Evolutionary conservation across 2,888 invertebrate genomes (phyloP), one percentile per base, ranked within the genome.

Genomic region (Eupithecia dodoneata): DNA sequence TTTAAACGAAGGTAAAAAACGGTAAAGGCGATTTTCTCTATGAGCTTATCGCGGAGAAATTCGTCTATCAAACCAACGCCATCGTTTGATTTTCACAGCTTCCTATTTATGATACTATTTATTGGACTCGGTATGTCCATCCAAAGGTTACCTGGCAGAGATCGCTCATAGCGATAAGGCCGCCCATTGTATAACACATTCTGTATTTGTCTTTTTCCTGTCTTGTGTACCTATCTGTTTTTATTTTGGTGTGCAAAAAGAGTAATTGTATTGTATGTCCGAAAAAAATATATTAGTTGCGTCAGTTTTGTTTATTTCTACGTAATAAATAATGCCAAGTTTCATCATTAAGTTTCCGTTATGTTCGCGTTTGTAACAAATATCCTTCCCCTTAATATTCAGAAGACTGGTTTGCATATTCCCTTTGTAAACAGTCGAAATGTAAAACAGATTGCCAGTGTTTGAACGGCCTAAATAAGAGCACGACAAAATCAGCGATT

Each of bases 401-500:
- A 30, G 30, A 12, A 4, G 30, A 30, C 30, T 63, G 63, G 63
- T 63, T 63, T 63, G 30, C 63, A 30, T 63, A 63, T 63, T 44
- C n/a, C 44, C n/a, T 69, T 69, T 66, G 42, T 13, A 76, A 71
- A 73, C 70, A 81, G n/a, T n/a, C 74, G 71, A 72, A 79, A 74
- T 75, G 72, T 49, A 70, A 78, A 73, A 41, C 73, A 74, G 66
- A 78, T 74, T 72, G 74, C 55, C 41, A 79, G 65, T 77, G 76
- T 76, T 76, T 79, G 74, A 73, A 67, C 59, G 73, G 76, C 78
- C 45, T 76, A 79, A 30, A 75, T 76, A 81, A 81, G 78, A 81
- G 77, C 81, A 83, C 81, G 86, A 84, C 83, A 85, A 83, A 80
- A 81, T 82, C 79, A 74, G 81, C 81, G 74, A 83, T 83, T 81